phyloP scores from a whole-genome alignment of 92 coral and sea anemone genomes.

The Meandrina meandrites region DNA sequence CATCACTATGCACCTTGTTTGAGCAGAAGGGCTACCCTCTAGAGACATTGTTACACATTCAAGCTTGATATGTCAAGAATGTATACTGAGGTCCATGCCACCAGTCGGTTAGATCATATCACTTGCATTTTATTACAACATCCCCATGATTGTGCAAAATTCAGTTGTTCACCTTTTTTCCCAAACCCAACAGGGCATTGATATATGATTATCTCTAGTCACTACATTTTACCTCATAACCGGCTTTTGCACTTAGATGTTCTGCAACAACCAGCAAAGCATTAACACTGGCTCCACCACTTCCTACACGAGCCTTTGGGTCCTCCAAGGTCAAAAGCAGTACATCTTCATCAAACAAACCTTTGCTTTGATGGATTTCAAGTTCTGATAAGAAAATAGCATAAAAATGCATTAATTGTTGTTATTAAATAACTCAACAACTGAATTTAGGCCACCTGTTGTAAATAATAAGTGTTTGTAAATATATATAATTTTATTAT shows the following conservation, averaged over 20 bases:
- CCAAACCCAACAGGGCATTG: too few relatives aligned
- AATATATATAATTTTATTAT: too few relatives aligned
- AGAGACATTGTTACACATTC: too few relatives aligned
- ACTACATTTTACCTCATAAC: conserved; percentile 65
- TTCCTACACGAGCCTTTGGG: conserved; percentile 90
- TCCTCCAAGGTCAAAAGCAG: conserved; percentile 78
- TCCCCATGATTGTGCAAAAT: too few relatives aligned
- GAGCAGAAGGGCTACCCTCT: too few relatives aligned
- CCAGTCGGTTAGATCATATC: not conserved
- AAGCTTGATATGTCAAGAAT: too few relatives aligned
- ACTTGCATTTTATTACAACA: not conserved
- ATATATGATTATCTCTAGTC: too few relatives aligned
- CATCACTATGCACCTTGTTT: too few relatives aligned
- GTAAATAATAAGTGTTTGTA: not conserved
- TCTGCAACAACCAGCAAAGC: conserved; percentile 90
- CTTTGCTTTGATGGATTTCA: conserved; percentile 79
- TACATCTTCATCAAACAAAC: conserved; percentile 79
- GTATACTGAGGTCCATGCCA: too few relatives aligned
- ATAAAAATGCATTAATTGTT: not conserved
- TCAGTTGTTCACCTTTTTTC: too few relatives aligned
- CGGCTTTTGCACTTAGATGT: conserved; percentile 93
- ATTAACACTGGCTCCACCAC: conserved; percentile 95
- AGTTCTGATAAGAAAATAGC: conserved; percentile 59
- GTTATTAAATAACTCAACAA: not conserved
- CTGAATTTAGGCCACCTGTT: not conserved